These are phyloP conservation scores for Nyleta sp. DNA, from an alignment of 2,888 invertebrate species.

Conservation along the genomic window DNA sequence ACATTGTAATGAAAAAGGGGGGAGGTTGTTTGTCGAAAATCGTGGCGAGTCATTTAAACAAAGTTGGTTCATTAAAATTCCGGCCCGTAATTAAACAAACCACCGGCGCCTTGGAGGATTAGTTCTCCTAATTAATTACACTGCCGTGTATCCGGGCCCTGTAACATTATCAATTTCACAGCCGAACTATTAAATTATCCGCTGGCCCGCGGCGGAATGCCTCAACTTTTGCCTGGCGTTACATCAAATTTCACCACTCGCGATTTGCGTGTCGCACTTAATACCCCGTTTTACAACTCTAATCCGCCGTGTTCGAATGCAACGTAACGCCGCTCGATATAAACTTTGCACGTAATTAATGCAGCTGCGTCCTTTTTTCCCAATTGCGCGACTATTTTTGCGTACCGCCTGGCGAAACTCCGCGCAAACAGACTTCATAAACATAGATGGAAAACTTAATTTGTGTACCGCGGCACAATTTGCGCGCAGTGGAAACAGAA, in stretches of 20 bases:
- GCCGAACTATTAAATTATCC: slow-evolving; percentile 1
- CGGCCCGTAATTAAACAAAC: too few species aligned
- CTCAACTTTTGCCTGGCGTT: background rate
- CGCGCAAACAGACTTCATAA: slow-evolving; percentile 20
- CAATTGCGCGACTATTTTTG: slow-evolving; percentile 18
- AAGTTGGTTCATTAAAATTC: too few species aligned
- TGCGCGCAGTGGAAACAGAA: slow-evolving; percentile 24
- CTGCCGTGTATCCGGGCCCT: background rate
- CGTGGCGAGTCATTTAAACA: too few species aligned
- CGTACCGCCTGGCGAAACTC: slow-evolving; percentile 1
- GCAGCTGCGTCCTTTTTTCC: background rate
- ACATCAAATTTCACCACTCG: background rate
- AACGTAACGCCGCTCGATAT: too few species aligned
- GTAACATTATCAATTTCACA: slow-evolving; percentile 20
- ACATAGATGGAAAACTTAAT: slow-evolving; percentile 29
- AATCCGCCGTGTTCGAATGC: background rate
- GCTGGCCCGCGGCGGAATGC: background rate
- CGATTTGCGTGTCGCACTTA: background rate
- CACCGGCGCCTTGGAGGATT: background rate
- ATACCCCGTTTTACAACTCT: background rate
- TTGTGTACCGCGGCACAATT: slow-evolving; percentile 22
- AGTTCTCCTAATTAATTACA: slow-evolving; percentile 18
- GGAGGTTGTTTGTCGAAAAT: too few species aligned
- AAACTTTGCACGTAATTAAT: slow-evolving; percentile 12
- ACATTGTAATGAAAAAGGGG: too few species aligned